Evolutionary conservation across 2,888 invertebrate species (phyloP).

Genomic region (Brenthis daphne): DNA sequence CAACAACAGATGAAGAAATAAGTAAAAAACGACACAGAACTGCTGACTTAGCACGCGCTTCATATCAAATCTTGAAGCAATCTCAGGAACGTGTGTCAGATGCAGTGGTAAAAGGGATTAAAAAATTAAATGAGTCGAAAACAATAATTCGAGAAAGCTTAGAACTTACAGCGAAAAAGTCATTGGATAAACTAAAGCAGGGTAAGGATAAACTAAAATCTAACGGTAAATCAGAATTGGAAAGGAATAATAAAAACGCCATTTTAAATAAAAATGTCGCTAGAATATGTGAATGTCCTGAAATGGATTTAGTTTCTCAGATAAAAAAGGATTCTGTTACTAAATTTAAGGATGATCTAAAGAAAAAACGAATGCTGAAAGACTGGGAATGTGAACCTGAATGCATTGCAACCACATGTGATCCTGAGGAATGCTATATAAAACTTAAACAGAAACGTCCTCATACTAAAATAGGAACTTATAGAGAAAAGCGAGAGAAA

Average conservation of each 20-base stretch:
- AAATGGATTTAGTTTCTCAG: constrained; percentile 36
- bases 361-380: constrained; percentile 42
- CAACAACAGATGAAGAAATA: constrained; percentile 26
- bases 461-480: neutral
- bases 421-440: constrained; percentile 49
- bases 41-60: neutral
- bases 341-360: constrained; percentile 49
- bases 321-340: constrained; percentile 54
- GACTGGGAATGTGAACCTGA: constrained; percentile 49
- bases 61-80: constrained; percentile 44
- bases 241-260: constrained; percentile 19
- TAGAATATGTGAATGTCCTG: constrained; percentile 20
- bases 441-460: constrained; percentile 29
- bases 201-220: constrained; percentile 40
- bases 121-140: constrained; percentile 42
- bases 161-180: constrained; percentile 34
- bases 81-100: constrained; percentile 41
- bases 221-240: constrained; percentile 25
- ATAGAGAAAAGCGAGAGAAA: constrained; percentile 10
- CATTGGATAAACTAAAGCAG: constrained; percentile 40
- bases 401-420: constrained; percentile 43
- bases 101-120: constrained; percentile 42
- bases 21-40: constrained; percentile 42
- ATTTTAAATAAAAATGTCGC: constrained; percentile 7
- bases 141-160: constrained; percentile 39